A percentile compares a stretch with the other conserved stretches of the same genome.
Conservation (phyloP, 2,113 vertebrate species). For the Ibidorhyncha struthersii region DNA sequence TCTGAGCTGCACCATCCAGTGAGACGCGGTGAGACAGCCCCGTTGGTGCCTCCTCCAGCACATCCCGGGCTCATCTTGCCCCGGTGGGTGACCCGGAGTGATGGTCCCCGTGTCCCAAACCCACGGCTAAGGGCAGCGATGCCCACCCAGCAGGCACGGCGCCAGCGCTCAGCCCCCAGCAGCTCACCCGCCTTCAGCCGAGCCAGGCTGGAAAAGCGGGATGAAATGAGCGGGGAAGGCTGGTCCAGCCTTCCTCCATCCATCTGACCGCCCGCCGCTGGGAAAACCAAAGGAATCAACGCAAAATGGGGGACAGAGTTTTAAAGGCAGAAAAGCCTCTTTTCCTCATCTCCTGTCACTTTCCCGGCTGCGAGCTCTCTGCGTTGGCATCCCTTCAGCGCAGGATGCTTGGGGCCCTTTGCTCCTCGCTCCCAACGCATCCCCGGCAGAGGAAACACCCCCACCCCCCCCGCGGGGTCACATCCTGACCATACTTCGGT, state of each 20-base stretch:
- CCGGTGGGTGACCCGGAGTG: rapidly evolving
- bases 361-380: neutral
- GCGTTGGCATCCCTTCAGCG: rapidly evolving
- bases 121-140: rapidly evolving
- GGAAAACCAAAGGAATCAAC: neutral
- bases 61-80: neutral
- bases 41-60: rapidly evolving
- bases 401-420: rapidly evolving
- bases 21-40: rapidly evolving
- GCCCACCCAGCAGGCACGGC: neutral
- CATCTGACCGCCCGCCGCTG: neutral
- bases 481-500: neutral
- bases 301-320: neutral
- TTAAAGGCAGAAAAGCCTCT: neutral
- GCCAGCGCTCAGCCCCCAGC: neutral
- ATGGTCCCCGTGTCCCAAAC: rapidly evolving
- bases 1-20: neutral
- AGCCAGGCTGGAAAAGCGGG: neutral
- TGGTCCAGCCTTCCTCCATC: neutral
- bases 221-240: neutral
- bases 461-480: rapidly evolving
- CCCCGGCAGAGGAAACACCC: neutral
- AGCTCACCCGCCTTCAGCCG: neutral
- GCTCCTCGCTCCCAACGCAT: rapidly evolving
- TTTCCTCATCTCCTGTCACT: neutral